Base-by-base conservation (phyloP, 2,113 vertebrate genomes). In the Mixornis gularis region DNA sequence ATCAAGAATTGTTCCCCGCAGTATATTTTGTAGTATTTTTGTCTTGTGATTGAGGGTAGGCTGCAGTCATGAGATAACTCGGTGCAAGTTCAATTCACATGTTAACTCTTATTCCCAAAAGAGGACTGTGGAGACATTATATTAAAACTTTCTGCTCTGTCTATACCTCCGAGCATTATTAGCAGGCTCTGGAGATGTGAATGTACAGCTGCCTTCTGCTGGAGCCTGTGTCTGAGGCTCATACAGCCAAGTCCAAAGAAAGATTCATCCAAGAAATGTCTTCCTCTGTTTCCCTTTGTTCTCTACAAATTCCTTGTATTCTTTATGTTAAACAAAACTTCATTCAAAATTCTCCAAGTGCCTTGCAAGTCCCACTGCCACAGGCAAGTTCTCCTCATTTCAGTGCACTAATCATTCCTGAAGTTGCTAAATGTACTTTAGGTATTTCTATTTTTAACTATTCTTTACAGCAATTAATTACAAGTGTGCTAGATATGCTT, bases 21-120 rank as follows among this genome's bases (percentile, higher is more conserved):
- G 91, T 96, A 70, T 85, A 94, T 93, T 95, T 89, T 89, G 46
- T 85, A 95, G 91, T 94, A 93, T 94, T 96, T 95, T 93, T 94
- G 89, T 95, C 92, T 87, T 85, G 81, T 93, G 95, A 92, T 91
- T 79, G 84, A 95, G 91, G n/a, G 90, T 95, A 89, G 90, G 73
- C 92, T 96, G 87, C 84, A 94, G 91, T 93, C 92, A 82, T 92
- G 91, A 96, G 91, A 96, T 95, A 96, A 96, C 94, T 94, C 92
- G 94, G 91, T 95, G 92, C 95, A 96, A 96, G 93, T 96, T 96
- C 94, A 95, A 94, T 94, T 96, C 95, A 91, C 94, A 94, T 91
- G 87, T 91, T 94, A 85, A 79, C 80, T 87, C 56, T 66, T 91
- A 79, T 65, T 93, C 96, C 91, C 70, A 3, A n/a, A 64, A 59